Base-by-base conservation (phyloP, 1,140 invertebrate genomes). In the Aphidius ervi region DNA sequence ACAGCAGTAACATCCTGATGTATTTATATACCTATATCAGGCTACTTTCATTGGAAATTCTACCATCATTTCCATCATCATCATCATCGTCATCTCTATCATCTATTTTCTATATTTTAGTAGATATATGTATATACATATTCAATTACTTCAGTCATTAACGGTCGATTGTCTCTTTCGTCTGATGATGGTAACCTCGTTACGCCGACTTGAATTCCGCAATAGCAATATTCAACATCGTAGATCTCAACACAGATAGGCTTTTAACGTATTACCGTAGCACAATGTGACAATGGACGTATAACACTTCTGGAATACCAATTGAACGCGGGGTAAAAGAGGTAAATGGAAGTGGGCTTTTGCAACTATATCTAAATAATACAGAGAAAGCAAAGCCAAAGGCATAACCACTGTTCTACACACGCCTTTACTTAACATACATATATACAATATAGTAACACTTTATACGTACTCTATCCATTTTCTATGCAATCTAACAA, bases 241-340 rank as follows among this genome's bases (percentile, higher is more conserved):
- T 67, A 72, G 71, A 74, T 74, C 72, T 77, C 74, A 74, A 78
- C 75, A 78, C 68, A 78, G 75, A 77, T 78, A 78, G 74, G 76
- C 76, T 78, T 78, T 78, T 78, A 78, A 71, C 75, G 74, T 78
- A 78, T 78, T 78, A 78, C 74, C 74, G 74, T 31, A 67, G 71
- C 71, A 74, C 72, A 74, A 74, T 74, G 72, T 71, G 71, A 78
- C 76, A 77, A 78, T 78, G 74, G 74, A 78, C 65, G 66, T 65
- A 70, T 67, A 31, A 62, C 73, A 74, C 70, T 70, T 70, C 64
- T 67, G 64, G 76, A 77, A 78, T 78, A 75, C 74, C 74, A 78
- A 75, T 78, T 31, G 23, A 31, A 31, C 23, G 23, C 23, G 23
- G 23, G 23, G 23, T 31, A 31, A 3, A 31, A 31, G 23, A 31